phyloP scores from a whole-genome alignment of 1,140 invertebrate species.

The Wasmannia auropunctata region DNA sequence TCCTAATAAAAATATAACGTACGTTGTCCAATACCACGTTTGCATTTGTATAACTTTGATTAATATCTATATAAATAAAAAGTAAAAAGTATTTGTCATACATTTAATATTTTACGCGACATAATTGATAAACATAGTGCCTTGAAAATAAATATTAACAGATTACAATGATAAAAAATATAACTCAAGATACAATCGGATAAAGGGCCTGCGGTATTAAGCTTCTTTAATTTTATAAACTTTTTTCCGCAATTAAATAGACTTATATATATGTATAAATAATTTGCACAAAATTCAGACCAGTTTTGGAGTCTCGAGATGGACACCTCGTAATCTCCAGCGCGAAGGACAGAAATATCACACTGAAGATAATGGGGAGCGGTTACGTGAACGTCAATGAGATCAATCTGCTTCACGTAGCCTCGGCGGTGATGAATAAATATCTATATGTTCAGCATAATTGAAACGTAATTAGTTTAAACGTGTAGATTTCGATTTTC shows the following conservation, averaged over 20 bases:
- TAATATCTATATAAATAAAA: background rate
- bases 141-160: background rate
- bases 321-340: constrained; percentile 89
- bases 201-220: background rate
- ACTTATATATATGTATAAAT: background rate
- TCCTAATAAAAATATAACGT: constrained; percentile 5
- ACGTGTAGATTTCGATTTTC: constrained; percentile 27
- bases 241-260: background rate
- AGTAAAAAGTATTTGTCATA: background rate
- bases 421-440: constrained; percentile 79
- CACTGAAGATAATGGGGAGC: constrained; percentile 86
- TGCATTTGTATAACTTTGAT: background rate
- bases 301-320: constrained; percentile 87
- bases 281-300: constrained; percentile 80
- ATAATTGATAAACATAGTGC: background rate
- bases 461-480: background rate
- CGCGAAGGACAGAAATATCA: constrained; percentile 88
- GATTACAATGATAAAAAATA: background rate
- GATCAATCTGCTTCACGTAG: constrained; percentile 85
- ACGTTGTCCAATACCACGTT: background rate
- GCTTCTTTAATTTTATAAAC: constrained; percentile 3
- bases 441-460: background rate
- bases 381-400: constrained; percentile 88
- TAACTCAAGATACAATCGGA: background rate
- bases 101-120: background rate